These are phyloP conservation scores for Murina feae DNA, from an alignment of 2,113 vertebrate genomes.

Conservation along the genomic window DNA sequence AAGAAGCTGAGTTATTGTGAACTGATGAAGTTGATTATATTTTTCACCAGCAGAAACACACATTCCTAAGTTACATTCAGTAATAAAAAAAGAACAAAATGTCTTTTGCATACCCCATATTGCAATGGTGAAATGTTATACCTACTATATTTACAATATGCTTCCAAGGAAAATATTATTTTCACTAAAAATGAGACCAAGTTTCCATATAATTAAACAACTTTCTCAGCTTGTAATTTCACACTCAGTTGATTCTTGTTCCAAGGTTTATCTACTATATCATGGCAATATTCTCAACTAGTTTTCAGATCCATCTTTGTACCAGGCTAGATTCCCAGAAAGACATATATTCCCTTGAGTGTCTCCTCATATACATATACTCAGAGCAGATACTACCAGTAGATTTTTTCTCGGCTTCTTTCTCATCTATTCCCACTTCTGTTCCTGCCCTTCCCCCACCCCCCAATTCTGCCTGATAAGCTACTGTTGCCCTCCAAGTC, in stretches of 20 bases:
- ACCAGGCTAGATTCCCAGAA: background rate
- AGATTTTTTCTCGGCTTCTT: background rate
- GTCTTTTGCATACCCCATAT: background rate
- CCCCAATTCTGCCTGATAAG: background rate
- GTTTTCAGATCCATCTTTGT: background rate
- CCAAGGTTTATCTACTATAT: background rate
- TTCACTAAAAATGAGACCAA: background rate
- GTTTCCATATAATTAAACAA: conserved; percentile 23
- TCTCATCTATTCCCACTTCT: background rate
- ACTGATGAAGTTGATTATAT: background rate
- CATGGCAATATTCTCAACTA: background rate
- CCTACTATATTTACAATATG: background rate
- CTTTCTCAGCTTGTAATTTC: background rate
- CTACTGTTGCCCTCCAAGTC: background rate
- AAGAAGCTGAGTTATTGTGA: background rate
- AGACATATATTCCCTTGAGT: background rate
- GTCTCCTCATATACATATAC: background rate
- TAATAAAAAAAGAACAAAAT: conserved; percentile 20
- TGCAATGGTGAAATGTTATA: background rate
- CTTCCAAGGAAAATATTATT: conserved; percentile 7
- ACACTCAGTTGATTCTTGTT: background rate
- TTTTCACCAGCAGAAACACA: background rate
- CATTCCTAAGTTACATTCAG: background rate
- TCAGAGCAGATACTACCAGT: background rate
- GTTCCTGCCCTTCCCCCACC: no score